Conservation (phyloP, 2,888 invertebrate species). For the Nomada hirtipes region DNA sequence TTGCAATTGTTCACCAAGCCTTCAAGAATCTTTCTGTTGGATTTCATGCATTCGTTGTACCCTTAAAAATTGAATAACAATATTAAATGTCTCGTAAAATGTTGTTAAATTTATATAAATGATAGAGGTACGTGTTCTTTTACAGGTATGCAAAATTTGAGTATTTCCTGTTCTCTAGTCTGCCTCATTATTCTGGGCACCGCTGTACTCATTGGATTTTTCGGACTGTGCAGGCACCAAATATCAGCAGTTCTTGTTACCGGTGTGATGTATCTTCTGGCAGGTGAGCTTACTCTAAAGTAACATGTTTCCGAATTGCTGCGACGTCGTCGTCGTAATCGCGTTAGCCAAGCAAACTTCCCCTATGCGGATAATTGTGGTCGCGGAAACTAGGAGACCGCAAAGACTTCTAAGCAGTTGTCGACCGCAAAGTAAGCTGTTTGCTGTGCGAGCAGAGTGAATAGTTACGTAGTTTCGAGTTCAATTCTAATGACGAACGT, state of each 20-base stretch:
- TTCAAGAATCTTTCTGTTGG: too few species aligned
- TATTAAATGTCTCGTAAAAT: background rate
- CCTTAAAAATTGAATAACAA: too few species aligned
- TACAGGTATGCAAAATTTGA: constrained; percentile 97
- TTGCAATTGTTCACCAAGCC: too few species aligned
- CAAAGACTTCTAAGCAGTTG: constrained; percentile 28
- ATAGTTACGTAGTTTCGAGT: constrained; percentile 6
- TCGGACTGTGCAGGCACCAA: constrained; percentile 95
- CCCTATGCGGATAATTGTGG: constrained; percentile 1
- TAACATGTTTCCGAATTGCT: background rate
- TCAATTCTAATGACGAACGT: background rate
- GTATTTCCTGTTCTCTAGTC: constrained; percentile 97
- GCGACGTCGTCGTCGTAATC: background rate
- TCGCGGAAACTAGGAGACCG: constrained; percentile 38
- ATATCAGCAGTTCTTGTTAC: constrained; percentile 97
- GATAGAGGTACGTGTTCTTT: background rate
- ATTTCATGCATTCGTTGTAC: too few species aligned
- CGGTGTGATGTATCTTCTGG: constrained; percentile 96
- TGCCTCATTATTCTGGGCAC: constrained; percentile 95
- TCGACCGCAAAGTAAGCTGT: constrained; percentile 27
- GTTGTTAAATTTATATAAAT: background rate
- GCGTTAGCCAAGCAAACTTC: constrained; percentile 40
- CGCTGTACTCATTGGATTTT: constrained; percentile 94
- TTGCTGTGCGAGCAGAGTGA: background rate
- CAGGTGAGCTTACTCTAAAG: constrained; percentile 88